Evolutionary conservation across 2,888 invertebrate species (phyloP), one percentile per base, ranked within the genome.

Genomic region (Anthoptus insignis): DNA sequence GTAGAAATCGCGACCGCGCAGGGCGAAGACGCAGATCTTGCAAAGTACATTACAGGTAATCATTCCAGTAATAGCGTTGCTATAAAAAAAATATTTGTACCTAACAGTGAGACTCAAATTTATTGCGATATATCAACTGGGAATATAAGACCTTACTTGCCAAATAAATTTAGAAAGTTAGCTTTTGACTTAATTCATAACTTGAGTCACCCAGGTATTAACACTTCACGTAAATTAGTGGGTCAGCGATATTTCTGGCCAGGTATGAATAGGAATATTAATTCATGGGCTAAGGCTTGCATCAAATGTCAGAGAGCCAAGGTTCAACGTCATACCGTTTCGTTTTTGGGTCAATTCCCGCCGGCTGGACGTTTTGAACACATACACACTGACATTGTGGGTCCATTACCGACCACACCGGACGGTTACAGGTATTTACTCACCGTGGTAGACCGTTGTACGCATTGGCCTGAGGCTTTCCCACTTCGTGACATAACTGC

Each of bases 321-420:
- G 21, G 13, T 54, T 37, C 32, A 37, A 2, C 11, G 34, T 19
- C 34, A 54, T 6, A 37, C 13, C n/a, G 14, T 34, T 13, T 34
- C 19, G 8, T 16, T 19, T 8, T 16, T 42, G 42, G 42, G 42
- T 19, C 42, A 42, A 19, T 42, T 19, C 42, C 16, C 42, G 6
- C 42, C 42, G 19, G 42, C 42, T 7, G 42, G 19, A 42, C 42
- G 42, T 42, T 56, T 56, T 27, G 56, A 56, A 42, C 56, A 56
- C 11, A 42, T 56, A 21, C 32, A 53, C 6, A n/a, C 19, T 6
- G 53, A 53, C 13, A 34, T 53, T 19, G 32, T 53, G 0, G 54
- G 54, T 3, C 54, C 34, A 1, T 11, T 54, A 8, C 54, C 54
- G 7, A 54, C 37, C 4, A 22, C 54, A 13, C 4, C n/a, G 0